Conservation (phyloP, 2,797 vertebrate genomes). For the Nyctibius grandis region DNA sequence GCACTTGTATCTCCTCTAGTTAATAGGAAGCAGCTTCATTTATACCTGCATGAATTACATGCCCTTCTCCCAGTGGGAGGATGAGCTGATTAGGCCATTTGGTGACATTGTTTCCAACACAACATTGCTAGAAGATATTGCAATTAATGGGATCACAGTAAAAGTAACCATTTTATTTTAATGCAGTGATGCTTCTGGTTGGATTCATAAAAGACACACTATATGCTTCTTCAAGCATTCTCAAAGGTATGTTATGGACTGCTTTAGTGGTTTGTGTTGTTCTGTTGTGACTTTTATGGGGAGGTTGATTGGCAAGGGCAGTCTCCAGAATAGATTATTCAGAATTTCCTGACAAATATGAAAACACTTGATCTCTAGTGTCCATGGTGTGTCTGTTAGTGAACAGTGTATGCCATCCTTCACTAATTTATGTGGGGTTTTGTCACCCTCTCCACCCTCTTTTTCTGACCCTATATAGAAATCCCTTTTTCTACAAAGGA, state of each 20-base stretch:
- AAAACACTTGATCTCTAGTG: background rate
- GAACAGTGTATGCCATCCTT: background rate
- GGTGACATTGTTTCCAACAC: background rate
- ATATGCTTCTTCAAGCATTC: background rate
- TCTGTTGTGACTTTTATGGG: background rate
- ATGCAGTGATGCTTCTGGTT: background rate
- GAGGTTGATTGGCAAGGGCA: background rate
- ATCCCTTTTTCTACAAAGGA: background rate
- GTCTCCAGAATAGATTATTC: background rate
- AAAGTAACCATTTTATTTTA: background rate
- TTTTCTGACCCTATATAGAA: background rate
- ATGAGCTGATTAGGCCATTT: background rate
- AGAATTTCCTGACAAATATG: background rate
- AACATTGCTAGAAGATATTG: background rate
- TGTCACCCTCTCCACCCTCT: fast-evolving
- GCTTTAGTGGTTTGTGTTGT: background rate
- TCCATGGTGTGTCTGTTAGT: background rate
- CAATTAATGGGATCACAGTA: background rate
- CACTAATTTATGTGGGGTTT: background rate
- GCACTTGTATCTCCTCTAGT: background rate
- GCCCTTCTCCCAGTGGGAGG: background rate
- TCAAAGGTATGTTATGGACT: background rate
- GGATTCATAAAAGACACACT: background rate
- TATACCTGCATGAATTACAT: background rate
- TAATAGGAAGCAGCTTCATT: background rate